A percentile compares a stretch with the other conserved stretches of the same genome.
Conservation (phyloP, 2,113 vertebrate genomes). For the Eubucco bourcierii region DNA sequence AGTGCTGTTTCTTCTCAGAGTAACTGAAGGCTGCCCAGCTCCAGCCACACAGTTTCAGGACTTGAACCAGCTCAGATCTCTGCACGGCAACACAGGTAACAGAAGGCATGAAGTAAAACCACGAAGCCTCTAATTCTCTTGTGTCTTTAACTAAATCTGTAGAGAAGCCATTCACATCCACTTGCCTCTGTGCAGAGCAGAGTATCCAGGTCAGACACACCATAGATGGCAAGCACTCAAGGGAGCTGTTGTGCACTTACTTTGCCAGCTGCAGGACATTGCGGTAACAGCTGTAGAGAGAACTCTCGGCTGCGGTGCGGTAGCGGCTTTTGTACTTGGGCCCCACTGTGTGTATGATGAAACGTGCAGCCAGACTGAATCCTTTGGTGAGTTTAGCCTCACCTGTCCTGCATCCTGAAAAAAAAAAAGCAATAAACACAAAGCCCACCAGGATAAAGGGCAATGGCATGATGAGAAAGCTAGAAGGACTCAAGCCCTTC, state of each 20-base stretch:
- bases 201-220: background rate
- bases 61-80: background rate
- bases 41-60: background rate
- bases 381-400: conserved; percentile 96
- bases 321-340: conserved; percentile 96
- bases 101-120: background rate
- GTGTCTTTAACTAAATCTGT: background rate
- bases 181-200: background rate
- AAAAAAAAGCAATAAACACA: background rate
- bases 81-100: background rate
- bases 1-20: background rate
- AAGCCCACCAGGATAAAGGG: background rate
- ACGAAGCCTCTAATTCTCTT: fast-evolving
- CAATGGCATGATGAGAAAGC: fast-evolving
- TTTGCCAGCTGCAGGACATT: conserved; percentile 90
- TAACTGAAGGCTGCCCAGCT: background rate
- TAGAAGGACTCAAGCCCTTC: background rate
- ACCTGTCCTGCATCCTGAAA: conserved; percentile 91
- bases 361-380: conserved; percentile 91
- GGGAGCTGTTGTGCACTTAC: conserved; percentile 62
- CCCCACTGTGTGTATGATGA: conserved; percentile 96
- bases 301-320: conserved; percentile 94
- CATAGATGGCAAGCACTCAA: fast-evolving
- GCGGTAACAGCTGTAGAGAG: conserved; percentile 94
- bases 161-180: fast-evolving